A percentile compares a stretch with the other conserved stretches of the same genome.
These are phyloP conservation scores for Agrilus planipennis DNA, from an alignment of 1,140 invertebrate species.

Conservation along the genomic window DNA sequence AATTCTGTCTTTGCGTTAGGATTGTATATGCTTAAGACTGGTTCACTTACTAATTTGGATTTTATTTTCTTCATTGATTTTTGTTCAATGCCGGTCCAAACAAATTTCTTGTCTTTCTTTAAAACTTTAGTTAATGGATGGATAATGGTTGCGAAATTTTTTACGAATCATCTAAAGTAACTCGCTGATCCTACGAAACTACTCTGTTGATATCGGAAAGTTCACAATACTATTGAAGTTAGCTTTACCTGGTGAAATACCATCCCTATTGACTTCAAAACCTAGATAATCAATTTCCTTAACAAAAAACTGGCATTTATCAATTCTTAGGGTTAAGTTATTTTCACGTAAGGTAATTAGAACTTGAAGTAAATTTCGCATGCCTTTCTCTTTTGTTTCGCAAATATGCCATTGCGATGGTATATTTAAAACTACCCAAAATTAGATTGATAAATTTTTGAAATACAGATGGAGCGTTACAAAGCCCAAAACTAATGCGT, in stretches of 20 bases:
- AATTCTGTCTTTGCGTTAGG: slow-evolving; percentile 14
- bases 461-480: slow-evolving; percentile 4
- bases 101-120: not conserved
- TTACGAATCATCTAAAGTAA: slow-evolving; percentile 27
- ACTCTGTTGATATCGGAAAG: slow-evolving; percentile 19
- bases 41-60: not conserved
- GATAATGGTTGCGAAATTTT: slow-evolving; percentile 15
- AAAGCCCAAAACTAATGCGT: slow-evolving; percentile 30
- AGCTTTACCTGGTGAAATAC: too few relatives aligned
- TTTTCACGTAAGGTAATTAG: too few relatives aligned
- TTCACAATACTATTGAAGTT: slow-evolving; percentile 23
- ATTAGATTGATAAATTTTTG: not conserved
- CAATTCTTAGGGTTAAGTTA: too few relatives aligned
- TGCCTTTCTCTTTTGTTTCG: slow-evolving; percentile 21
- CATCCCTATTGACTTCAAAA: too few relatives aligned
- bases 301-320: too few relatives aligned
- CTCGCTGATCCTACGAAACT: slow-evolving; percentile 25
- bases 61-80: not conserved
- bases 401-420: slow-evolving; percentile 18
- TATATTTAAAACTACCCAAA: slow-evolving; percentile 9
- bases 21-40: not conserved
- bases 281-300: too few relatives aligned
- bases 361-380: too few relatives aligned
- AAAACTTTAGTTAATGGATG: slow-evolving; percentile 16
- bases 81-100: not conserved